Evolutionary conservation across 2,888 invertebrate species (phyloP), one percentile per base, ranked within the genome.

Genomic region (Sphecodes monilicornis): DNA sequence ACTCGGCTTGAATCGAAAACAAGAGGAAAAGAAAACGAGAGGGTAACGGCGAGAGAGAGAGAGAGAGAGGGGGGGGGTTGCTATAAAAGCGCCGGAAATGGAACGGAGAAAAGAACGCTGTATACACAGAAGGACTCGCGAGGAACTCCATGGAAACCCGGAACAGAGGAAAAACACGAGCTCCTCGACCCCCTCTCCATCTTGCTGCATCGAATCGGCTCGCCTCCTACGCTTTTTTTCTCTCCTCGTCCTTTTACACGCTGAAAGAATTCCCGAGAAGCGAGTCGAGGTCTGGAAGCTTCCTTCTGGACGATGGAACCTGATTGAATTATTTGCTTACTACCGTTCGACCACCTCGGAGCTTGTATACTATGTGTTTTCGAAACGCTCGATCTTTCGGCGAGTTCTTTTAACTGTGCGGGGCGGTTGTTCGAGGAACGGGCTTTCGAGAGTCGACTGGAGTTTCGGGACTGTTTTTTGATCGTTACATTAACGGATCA

Each of bases 261-360:
- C 60, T 68, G 80, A 85, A 86, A 81, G 80, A 85, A 90, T 88
- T 84, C 79, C 73, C 82, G 73, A 36, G 79, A 69, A 77, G 64
- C 71, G 70, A 36, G 46, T 64, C 60, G 60, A 32, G 60, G 60
- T 71, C 66, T 68, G 71, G 22, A 68, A 76, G 68, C 68, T 41
- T 79, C 73, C 54, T 60, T 76, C 54, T 66, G 78, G 80, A 86
- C 78, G 79, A 85, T 77, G 78, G 73, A 68, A 76, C 77, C 86
- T 92, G 91, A 93, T 93, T 93, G 91, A 90, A 92, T 92, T 92
- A 93, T 92, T 92, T 92, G 91, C 90, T 90, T 89, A 88, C 89
- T 89, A 82, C 84, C 88, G 79, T 86, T 80, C 86, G 78, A 84
- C 83, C 86, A n/a, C 76, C 76, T 76, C 79, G 80, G 82, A 86